Conservation (phyloP, 2,113 vertebrate species). For the Chloroceryle aenea region DNA sequence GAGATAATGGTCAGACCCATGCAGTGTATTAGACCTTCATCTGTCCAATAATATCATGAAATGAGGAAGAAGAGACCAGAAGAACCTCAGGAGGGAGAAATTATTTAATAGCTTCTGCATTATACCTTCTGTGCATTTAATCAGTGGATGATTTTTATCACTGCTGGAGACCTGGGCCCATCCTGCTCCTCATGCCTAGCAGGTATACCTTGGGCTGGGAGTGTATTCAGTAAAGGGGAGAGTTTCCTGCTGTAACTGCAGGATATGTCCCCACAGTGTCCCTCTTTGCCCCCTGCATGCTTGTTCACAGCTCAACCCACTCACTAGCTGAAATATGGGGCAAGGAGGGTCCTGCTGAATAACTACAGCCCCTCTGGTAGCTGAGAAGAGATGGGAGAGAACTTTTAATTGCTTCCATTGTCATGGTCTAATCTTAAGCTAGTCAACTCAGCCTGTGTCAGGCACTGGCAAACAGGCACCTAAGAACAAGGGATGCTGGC, state of each 20-base stretch:
- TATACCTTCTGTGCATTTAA: not conserved
- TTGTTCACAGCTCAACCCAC: not conserved
- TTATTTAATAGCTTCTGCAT: not conserved
- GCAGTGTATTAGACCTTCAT: not conserved
- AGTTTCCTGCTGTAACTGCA: not conserved
- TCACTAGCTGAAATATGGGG: not conserved
- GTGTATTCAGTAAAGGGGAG: not conserved
- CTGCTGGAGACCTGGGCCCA: not conserved
- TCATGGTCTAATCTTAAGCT: not conserved
- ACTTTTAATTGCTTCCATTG: not conserved
- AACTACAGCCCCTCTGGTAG: not conserved
- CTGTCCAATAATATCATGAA: not conserved
- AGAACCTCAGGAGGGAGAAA: not conserved
- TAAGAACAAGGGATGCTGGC: not conserved
- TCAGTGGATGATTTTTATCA: not conserved
- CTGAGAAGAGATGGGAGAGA: not conserved
- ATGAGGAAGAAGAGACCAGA: not conserved
- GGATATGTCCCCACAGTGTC: not conserved
- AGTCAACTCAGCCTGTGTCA: not conserved
- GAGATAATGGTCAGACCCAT: not conserved
- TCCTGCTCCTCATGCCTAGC: not conserved
- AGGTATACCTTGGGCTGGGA: not conserved
- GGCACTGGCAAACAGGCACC: not conserved
- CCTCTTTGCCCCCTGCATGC: not conserved
- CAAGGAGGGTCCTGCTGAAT: not conserved